A percentile compares a stretch with the other conserved stretches of the same genome.
Evolutionary conservation across 2,888 invertebrate genomes (phyloP).

Genomic region (Abrostola tripartita): DNA sequence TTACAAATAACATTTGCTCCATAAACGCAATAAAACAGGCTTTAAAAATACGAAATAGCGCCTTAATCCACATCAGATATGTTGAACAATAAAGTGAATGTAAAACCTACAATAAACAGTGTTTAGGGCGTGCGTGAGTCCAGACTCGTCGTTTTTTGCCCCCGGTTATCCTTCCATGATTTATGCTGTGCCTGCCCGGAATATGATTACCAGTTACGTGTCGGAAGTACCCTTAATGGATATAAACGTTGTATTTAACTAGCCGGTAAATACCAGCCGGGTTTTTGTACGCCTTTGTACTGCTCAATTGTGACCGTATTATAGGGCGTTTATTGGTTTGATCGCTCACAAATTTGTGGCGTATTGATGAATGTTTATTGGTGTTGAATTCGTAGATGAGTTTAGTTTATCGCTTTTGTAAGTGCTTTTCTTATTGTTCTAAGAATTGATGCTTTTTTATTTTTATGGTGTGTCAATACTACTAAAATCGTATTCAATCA

Average conservation of each 20-base stretch:
- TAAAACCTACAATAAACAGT: conserved; percentile 79
- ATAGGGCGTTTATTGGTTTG: conserved; percentile 57
- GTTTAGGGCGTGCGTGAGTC: conserved; percentile 74
- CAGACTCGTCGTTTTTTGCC: conserved; percentile 79
- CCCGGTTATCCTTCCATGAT: conserved; percentile 81
- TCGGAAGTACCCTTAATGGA: conserved; percentile 85
- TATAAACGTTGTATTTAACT: conserved; percentile 85
- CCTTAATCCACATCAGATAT: conserved; percentile 69
- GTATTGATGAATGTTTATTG: conserved; percentile 52
- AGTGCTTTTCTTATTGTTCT: conserved; percentile 12
- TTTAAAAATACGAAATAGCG: conserved; percentile 35
- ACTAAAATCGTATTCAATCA: background rate
- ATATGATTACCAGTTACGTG: conserved; percentile 82
- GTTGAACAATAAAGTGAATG: conserved; percentile 73
- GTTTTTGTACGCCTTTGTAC: conserved; percentile 62
- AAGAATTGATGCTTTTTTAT: conserved; percentile 15
- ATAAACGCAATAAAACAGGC: conserved; percentile 37
- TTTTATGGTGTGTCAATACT: conserved; percentile 1
- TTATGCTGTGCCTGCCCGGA: conserved; percentile 84
- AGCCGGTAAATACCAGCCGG: conserved; percentile 69
- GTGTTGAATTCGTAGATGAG: conserved; percentile 38
- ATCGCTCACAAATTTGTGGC: conserved; percentile 60
- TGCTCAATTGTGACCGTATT: conserved; percentile 68
- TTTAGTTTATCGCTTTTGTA: conserved; percentile 31
- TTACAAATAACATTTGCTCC: conserved; percentile 6